Evolutionary conservation across 2,888 invertebrate species (phyloP).

Genomic region (Caenorhabditis sinica): DNA sequence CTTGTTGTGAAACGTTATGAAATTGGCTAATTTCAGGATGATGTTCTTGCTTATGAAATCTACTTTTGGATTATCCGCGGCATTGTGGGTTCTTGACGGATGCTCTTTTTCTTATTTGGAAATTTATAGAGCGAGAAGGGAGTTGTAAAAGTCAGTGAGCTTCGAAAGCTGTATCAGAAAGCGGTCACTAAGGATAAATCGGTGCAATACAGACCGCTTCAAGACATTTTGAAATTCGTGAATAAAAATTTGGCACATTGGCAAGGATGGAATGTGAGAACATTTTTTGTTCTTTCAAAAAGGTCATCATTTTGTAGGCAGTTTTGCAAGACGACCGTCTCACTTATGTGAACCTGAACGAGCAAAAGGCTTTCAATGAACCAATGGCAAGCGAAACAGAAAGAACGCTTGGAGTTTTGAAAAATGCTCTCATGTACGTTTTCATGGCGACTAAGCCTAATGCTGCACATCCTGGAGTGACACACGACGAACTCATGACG

Average conservation of each 20-base stretch:
- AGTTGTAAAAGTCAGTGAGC: conserved; percentile 44
- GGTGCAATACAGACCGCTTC: conserved; percentile 25
- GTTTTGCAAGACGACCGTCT: conserved; percentile 45
- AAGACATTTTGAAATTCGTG: conserved; percentile 21
- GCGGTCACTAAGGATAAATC: conserved; percentile 33
- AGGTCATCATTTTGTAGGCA: conserved; percentile 4
- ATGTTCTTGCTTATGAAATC: conserved; percentile 44
- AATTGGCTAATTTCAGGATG: conserved; percentile 44
- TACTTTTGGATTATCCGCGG: conserved; percentile 43
- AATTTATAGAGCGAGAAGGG: conserved; percentile 54
- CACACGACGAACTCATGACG: conserved; percentile 51
- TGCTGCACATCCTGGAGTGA: conserved; percentile 38
- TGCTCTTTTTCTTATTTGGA: not conserved
- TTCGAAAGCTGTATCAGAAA: conserved; percentile 47
- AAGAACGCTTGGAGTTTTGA: conserved; percentile 38
- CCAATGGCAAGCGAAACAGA: conserved; percentile 27
- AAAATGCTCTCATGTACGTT: conserved; percentile 56
- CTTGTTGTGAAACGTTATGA: conserved; percentile 16
- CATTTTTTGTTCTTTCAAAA: not conserved
- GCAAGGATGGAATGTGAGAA: conserved; percentile 57
- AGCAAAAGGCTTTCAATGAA: not conserved
- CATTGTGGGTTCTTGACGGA: conserved; percentile 11
- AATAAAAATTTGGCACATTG: conserved; percentile 46
- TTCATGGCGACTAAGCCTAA: conserved; percentile 50
- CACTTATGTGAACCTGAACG: conserved; percentile 19